Conservation (phyloP, 64 coral and sea anemone species). For the Trachythela sp. region DNA sequence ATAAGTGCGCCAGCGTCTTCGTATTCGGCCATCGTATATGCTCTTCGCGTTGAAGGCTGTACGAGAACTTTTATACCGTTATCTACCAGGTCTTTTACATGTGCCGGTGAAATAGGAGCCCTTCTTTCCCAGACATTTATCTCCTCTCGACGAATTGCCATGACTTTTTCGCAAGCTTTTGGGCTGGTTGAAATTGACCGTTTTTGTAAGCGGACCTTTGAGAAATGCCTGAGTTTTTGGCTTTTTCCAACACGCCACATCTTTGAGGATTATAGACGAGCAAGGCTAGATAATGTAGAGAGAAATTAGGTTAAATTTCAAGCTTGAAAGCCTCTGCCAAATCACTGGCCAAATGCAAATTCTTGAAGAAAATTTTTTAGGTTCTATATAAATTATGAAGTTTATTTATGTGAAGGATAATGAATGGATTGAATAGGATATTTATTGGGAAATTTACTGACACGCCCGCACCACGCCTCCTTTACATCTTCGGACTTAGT, state of each 20-base stretch:
- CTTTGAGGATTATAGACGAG: neutral
- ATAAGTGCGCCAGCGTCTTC: conserved; percentile 77
- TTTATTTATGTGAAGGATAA: neutral
- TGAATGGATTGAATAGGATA: neutral
- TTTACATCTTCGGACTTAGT: neutral
- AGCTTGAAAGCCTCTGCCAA: neutral
- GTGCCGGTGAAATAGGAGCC: conserved; percentile 81
- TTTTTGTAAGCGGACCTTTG: neutral
- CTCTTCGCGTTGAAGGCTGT: conserved; percentile 89
- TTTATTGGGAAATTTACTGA: neutral
- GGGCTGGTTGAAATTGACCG: neutral
- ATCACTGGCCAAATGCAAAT: neutral
- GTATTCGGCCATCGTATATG: conserved; percentile 96
- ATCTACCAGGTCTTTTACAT: conserved; percentile 77
- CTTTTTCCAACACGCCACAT: conserved; percentile 6
- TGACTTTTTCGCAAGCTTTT: conserved; percentile 48
- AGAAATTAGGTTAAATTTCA: neutral
- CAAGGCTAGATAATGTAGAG: neutral
- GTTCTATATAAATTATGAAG: too few species aligned
- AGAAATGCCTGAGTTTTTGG: neutral
- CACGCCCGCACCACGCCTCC: neutral
- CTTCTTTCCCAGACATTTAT: conserved; percentile 97
- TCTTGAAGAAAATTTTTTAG: too few species aligned
- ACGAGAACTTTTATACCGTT: conserved; percentile 96
- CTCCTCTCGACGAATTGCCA: conserved; percentile 93